Conservation (phyloP, 2,888 invertebrate genomes). For the Aphidoletes aphidimyza region DNA sequence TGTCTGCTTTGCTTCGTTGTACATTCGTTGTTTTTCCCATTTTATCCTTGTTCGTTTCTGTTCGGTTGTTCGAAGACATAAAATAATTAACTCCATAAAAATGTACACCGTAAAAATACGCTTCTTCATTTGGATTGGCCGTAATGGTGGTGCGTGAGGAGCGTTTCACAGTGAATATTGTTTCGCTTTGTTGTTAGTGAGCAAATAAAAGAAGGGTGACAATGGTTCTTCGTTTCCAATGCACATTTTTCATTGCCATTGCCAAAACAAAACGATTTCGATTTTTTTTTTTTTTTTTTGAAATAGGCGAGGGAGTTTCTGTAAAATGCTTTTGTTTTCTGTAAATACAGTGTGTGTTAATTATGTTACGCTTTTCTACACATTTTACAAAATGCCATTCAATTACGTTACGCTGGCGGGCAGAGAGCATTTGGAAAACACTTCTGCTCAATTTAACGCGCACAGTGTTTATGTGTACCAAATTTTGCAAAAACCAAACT, state of each 20-base stretch:
- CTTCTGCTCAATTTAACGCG: slow-evolving; percentile 14
- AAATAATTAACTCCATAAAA: slow-evolving; percentile 35
- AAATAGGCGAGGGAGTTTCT: background rate
- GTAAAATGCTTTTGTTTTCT: background rate
- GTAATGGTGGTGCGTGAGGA: no score
- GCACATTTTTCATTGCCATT: slow-evolving; percentile 12
- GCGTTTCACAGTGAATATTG: no score
- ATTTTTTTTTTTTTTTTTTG: background rate
- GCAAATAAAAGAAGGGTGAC: background rate
- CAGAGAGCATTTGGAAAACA: no score
- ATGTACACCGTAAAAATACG: background rate
- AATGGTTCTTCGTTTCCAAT: background rate
- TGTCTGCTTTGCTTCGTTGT: no score
- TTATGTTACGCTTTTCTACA: background rate
- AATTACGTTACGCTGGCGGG: background rate
- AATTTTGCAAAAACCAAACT: background rate
- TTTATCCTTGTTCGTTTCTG: background rate
- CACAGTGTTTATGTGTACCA: background rate
- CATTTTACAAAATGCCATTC: background rate
- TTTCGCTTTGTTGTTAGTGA: background rate
- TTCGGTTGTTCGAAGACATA: background rate
- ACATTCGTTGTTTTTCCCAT: background rate
- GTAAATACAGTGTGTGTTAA: slow-evolving; percentile 8
- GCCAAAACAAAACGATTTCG: background rate
- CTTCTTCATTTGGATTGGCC: no score